Evolutionary conservation across 2,888 invertebrate genomes (phyloP).

Genomic region (Caradrina clavipalpis): DNA sequence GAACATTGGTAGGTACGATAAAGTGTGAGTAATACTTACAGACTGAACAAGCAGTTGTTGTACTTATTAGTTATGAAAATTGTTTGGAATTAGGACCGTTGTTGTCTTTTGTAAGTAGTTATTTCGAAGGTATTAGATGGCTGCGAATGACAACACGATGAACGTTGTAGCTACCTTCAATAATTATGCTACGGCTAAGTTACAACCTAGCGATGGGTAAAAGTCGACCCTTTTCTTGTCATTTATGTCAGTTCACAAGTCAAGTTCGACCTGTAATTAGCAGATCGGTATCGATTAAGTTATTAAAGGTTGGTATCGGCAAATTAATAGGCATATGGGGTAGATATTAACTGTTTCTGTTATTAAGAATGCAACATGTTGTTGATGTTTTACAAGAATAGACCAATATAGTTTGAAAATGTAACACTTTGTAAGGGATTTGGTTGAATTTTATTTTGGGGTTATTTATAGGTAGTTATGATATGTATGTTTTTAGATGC

Average conservation of each 20-base stretch:
- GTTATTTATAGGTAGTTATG: too few species aligned
- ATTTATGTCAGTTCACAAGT: conserved; percentile 15
- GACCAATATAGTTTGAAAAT: neutral
- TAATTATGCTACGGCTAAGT: conserved; percentile 2
- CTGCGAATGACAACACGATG: conserved; percentile 26
- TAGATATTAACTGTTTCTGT: conserved; percentile 1
- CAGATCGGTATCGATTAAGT: neutral
- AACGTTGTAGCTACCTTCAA: conserved; percentile 4
- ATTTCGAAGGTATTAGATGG: conserved; percentile 17
- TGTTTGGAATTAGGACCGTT: conserved; percentile 42
- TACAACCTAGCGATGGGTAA: neutral
- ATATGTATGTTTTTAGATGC: neutral
- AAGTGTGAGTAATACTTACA: conserved; percentile 47
- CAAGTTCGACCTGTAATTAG: conserved; percentile 6
- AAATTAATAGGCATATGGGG: neutral
- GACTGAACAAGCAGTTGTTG: conserved; percentile 43
- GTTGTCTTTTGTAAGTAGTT: conserved; percentile 39
- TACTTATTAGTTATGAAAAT: conserved; percentile 57
- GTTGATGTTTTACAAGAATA: neutral
- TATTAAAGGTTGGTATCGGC: conserved; percentile 14
- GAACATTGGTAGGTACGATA: conserved; percentile 63
- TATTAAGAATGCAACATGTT: neutral
- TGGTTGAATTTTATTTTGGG: neutral
- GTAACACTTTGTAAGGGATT: too few species aligned
- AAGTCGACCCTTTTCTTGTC: conserved; percentile 1